Percentiles rank a stretch among this genome's conserved stretches.
Evolutionary conservation across 2,797 vertebrate species (phyloP).

Genomic region (Tauraco hartlaubi): DNA sequence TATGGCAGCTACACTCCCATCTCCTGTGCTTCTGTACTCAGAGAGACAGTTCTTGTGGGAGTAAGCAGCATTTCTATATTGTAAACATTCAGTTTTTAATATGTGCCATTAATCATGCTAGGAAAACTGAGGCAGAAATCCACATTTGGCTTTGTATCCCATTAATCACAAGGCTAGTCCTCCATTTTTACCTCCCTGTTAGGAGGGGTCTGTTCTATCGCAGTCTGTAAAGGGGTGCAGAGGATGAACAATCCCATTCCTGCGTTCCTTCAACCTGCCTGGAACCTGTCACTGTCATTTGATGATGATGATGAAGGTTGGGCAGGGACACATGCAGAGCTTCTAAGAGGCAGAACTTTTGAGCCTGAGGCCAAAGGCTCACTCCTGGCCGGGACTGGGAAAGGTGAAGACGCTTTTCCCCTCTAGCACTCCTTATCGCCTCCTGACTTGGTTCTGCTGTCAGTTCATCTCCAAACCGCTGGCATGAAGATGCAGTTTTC

Average conservation of each 20-base stretch:
- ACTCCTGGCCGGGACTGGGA: rapidly evolving
- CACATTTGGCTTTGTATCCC: not conserved
- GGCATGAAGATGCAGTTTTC: not conserved
- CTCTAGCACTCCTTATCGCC: rapidly evolving
- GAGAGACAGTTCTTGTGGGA: not conserved
- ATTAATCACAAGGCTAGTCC: not conserved
- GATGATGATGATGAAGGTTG: not conserved
- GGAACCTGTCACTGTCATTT: not conserved
- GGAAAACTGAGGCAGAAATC: not conserved
- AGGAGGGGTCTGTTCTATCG: not conserved
- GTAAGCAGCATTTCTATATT: not conserved
- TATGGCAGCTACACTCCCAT: not conserved
- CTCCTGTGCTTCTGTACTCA: not conserved
- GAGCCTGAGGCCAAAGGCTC: not conserved
- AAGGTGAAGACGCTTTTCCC: not conserved
- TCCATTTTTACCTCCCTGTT: not conserved
- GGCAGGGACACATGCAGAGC: not conserved
- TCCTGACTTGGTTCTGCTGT: not conserved
- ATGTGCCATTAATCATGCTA: not conserved
- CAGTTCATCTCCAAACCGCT: not conserved
- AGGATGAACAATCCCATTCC: rapidly evolving
- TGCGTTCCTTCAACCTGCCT: not conserved
- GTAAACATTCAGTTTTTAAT: not conserved
- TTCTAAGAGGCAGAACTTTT: not conserved
- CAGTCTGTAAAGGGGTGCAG: not conserved